These are phyloP conservation scores for Steatornis caripensis DNA, from an alignment of 2,113 vertebrate species.

Conservation along the genomic window DNA sequence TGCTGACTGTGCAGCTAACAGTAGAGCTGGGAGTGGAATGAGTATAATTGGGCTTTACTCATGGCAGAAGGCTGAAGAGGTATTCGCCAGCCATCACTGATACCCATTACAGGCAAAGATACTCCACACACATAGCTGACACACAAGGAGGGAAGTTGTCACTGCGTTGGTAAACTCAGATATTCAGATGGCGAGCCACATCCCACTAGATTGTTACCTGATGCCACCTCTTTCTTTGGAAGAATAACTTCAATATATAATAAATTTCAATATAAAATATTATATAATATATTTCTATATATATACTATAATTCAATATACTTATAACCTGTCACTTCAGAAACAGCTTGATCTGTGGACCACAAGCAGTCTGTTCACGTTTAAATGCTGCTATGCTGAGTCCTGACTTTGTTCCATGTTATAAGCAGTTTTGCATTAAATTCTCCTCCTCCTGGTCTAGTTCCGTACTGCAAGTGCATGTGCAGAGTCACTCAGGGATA, in stretches of 20 bases:
- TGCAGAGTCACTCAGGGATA: slow-evolving; percentile 2
- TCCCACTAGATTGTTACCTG: not conserved
- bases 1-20: not conserved
- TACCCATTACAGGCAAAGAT: not conserved
- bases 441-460: slow-evolving; percentile 1
- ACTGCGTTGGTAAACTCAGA: not conserved
- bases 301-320: too few species aligned
- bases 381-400: not conserved
- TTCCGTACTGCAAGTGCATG: not conserved
- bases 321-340: not conserved
- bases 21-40: not conserved
- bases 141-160: not conserved
- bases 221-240: not conserved
- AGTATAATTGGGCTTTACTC: not conserved
- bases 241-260: not conserved
- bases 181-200: not conserved
- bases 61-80: not conserved
- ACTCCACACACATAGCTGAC: fast-evolving
- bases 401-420: not conserved
- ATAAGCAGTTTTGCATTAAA: not conserved
- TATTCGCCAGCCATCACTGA: not conserved
- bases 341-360: not conserved
- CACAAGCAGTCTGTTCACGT: not conserved
- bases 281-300: too few species aligned
- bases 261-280: too few species aligned